These are phyloP conservation scores for Nephrotoma guestfalica DNA, from an alignment of 2,888 invertebrate species.

Conservation along the genomic window DNA sequence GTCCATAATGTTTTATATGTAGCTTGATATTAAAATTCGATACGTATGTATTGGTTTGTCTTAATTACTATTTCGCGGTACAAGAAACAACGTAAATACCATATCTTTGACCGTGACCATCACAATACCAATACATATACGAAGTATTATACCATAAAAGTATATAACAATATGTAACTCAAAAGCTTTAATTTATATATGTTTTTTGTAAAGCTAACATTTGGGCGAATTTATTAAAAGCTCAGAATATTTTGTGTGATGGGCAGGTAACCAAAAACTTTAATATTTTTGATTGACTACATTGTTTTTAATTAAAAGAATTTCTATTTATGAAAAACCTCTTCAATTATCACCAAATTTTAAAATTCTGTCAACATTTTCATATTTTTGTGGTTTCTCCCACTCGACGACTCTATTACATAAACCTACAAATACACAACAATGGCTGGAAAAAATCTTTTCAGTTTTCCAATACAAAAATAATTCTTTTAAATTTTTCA, in stretches of 20 bases:
- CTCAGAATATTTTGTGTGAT: background rate
- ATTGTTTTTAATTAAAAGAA: background rate
- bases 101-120: background rate
- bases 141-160: background rate
- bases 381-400: background rate
- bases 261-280: background rate
- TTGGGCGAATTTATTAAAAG: background rate
- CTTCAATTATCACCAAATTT: background rate
- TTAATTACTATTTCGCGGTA: background rate
- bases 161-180: background rate
- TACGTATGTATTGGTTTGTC: background rate
- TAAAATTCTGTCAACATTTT: background rate
- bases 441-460: background rate
- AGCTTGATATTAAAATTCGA: background rate
- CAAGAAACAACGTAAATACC: background rate
- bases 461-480: background rate
- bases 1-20: background rate
- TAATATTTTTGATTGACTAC: background rate
- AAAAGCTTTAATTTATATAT: background rate
- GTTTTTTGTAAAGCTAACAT: background rate
- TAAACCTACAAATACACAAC: background rate
- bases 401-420: too few species aligned
- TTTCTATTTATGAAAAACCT: background rate
- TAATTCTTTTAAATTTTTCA: background rate
- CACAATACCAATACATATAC: background rate